Evolutionary conservation across 2,113 vertebrate species (phyloP), one percentile per base, ranked within the genome.

Genomic region (Eptesicus fuscus): DNA sequence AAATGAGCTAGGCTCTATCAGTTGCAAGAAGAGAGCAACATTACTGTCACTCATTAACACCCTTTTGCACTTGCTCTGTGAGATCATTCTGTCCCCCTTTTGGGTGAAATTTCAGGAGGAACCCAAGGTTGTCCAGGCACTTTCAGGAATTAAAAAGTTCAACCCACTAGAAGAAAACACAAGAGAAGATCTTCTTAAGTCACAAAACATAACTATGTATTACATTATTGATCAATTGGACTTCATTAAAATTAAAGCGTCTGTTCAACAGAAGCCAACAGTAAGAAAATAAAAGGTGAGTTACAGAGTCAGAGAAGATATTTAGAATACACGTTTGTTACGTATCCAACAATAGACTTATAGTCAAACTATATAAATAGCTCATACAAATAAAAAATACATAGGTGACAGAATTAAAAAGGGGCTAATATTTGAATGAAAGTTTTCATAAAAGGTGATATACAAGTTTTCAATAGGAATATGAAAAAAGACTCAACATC

Each of bases 221-320:
- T 23, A 71, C 76, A 93, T 77, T 61, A 71, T 28, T 84, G 23
- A 86, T 83, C 47, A 88, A 2, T 25, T 65, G n/a, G 22, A 32
- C 40, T 49, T 86, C 18, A 37, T 96, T 83, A 84, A 70, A 93
- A 40, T 92, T 59, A 61, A 91, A 88, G 30, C 44, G 37, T 79
- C 61, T 70, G 1, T 80, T 88, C 71, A 61, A 77, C 22, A 47
- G 78, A 87, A 84, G 5, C 40, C 1, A 42, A 44, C 37, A 18
- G 49, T 65, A 71, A 65, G 28, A 80, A 61, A 80, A 10, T 74
- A 44, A 94, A 79, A 65, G 49, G 9, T 20, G 32, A 85, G 16
- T 59, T n/a, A 42, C 5, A 37, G 8, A 42, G 6, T 82, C 61
- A 47, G 14, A 47, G 56, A 90, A 90, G n/a, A 56, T 40, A 65